Conservation (phyloP, 2,113 vertebrate genomes). For the Phrynosoma blainvillii region DNA sequence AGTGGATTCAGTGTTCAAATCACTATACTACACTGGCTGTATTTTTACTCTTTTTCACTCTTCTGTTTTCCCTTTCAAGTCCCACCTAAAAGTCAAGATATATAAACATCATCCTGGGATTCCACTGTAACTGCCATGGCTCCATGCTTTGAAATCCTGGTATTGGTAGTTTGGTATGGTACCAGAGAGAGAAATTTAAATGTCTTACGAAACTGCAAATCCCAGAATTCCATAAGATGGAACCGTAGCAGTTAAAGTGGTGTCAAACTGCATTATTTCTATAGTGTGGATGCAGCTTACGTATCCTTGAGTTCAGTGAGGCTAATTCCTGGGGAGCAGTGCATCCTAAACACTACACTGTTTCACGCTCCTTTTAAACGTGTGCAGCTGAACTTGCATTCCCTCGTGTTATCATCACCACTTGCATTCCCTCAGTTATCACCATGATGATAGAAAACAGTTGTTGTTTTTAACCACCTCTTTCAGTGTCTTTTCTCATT, state of each 20-base stretch:
- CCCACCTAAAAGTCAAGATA: too few species aligned
- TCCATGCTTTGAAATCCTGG: background rate
- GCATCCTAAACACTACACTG: slow-evolving; percentile 41
- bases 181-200: too few species aligned
- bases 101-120: too few species aligned
- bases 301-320: background rate
- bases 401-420: slow-evolving; percentile 63
- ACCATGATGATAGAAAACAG: slow-evolving; percentile 63
- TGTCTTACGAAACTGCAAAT: too few species aligned
- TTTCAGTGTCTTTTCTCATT: slow-evolving; percentile 73
- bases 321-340: background rate
- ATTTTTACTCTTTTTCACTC: too few species aligned
- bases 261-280: too few species aligned
- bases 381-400: slow-evolving; percentile 50
- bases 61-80: too few species aligned
- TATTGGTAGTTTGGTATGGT: background rate
- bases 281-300: background rate
- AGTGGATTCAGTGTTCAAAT: too few species aligned
- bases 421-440: slow-evolving; percentile 62
- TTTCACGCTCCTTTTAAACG: slow-evolving; percentile 63
- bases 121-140: too few species aligned
- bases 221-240: too few species aligned
- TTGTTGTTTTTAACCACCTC: slow-evolving; percentile 54
- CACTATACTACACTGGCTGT: too few species aligned
- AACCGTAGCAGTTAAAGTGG: too few species aligned